Evolutionary conservation across 2,797 vertebrate species (phyloP), one percentile per base, ranked within the genome.

Genomic region (Acrossocheilus wenchowensis): DNA sequence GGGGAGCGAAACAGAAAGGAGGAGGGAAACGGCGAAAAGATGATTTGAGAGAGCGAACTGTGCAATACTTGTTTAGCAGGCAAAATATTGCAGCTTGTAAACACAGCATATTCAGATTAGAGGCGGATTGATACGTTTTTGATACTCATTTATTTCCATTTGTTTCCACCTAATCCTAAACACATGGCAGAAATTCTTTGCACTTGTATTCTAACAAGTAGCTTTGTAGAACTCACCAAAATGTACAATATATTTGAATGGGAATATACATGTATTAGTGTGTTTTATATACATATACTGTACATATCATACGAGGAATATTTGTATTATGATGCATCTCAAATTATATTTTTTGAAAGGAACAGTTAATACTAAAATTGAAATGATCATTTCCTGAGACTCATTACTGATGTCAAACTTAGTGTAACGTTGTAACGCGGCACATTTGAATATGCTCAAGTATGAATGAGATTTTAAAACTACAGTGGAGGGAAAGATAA

Each of bases 11-110:
- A 36, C 26, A 60, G 52, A 26, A 39, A n/a, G 12, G 9, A 17
- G 85, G 50, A 87, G 71, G 87, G 54, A 1, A 87, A 87, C 80
- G 85, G 45, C 30, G 15, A 86, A 72, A 87, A 90, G 48, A 85
- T 86, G 79, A 60, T 36, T 52, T 30, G 48, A 43, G 15, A 39
- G 34, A 83, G 86, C 43, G 60, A 74, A 62, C 43, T 64, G 30
- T 39, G 73, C 43, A 30, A 26, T 41, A 57, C 50, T 62, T 26
- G 36, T 30, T 79, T 3, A 62, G 54, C 8, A 26, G 23, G 57
- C 41, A 79, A 64, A 45, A 30, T n/a, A 45, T 30, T 26, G 36
- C 77, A 64, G 12, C 62, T 30, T 64, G 26, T 64, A 64, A 64
- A 15, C 62, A 66, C n/a, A 6, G 17, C 19, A 74, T 62, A 83